Evolutionary conservation across 2,113 vertebrate species (phyloP).

Genomic region (Cebidichthys violaceus): DNA sequence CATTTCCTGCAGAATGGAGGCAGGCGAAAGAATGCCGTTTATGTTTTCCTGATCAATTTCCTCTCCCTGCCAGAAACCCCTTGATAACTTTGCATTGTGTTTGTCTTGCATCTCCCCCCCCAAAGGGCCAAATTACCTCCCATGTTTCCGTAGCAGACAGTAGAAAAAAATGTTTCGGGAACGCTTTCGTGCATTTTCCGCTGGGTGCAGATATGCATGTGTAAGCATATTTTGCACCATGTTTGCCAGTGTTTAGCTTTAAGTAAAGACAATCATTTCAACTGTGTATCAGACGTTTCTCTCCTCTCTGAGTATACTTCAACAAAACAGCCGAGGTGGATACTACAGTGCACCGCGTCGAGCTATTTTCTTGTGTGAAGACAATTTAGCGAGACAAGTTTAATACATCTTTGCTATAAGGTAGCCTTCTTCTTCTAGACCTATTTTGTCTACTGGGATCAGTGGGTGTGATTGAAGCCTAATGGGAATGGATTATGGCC

Average conservation of each 20-base stretch:
- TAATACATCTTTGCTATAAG: slow-evolving; percentile 39
- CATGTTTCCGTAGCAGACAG: slow-evolving; percentile 61
- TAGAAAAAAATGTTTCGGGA: slow-evolving; percentile 43
- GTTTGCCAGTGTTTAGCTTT: slow-evolving; percentile 46
- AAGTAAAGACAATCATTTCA: slow-evolving; percentile 53
- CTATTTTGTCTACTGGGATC: slow-evolving; percentile 62
- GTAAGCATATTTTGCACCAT: slow-evolving; percentile 61
- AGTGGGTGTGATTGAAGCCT: slow-evolving; percentile 70
- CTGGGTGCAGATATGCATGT: slow-evolving; percentile 57
- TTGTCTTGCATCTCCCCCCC: slow-evolving; percentile 52
- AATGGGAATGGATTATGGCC: slow-evolving; percentile 77
- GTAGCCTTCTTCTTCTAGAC: slow-evolving; percentile 47
- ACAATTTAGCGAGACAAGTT: slow-evolving; percentile 19
- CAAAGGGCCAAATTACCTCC: slow-evolving; percentile 64
- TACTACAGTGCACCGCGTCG: background rate
- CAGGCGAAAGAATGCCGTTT: slow-evolving; percentile 20
- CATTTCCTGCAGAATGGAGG: slow-evolving; percentile 40
- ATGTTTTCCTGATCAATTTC: slow-evolving; percentile 63
- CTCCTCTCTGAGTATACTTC: slow-evolving; percentile 15
- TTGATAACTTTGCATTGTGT: slow-evolving; percentile 39
- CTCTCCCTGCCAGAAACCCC: slow-evolving; percentile 45
- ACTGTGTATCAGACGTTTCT: slow-evolving; percentile 14
- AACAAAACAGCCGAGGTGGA: slow-evolving; percentile 37
- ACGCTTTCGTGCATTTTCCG: slow-evolving; percentile 63
- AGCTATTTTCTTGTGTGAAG: slow-evolving; percentile 30